Evolutionary conservation across 2,888 invertebrate genomes (phyloP).

Genomic region (Sussaba pulchella): DNA sequence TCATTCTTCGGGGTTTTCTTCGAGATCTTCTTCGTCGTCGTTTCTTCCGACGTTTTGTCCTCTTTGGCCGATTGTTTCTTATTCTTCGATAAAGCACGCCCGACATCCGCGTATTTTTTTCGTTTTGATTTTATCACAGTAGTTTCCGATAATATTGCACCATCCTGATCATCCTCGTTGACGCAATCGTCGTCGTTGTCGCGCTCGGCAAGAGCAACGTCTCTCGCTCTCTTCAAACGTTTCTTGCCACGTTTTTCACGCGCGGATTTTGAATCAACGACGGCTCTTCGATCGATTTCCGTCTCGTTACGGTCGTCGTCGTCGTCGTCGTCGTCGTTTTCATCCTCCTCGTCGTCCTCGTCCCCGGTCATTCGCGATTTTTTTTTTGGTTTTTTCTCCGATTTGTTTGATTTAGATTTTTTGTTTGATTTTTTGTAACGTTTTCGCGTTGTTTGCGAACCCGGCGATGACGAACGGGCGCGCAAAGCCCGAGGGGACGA

Average conservation of each 20-base stretch:
- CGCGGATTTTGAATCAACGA: slow-evolving; percentile 59
- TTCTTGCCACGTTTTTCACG: slow-evolving; percentile 78
- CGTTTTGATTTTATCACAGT: slow-evolving; percentile 81
- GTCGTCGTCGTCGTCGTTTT: slow-evolving; percentile 71
- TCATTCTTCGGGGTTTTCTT: slow-evolving; percentile 71
- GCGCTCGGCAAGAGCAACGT: slow-evolving; percentile 67
- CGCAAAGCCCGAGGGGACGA: slow-evolving; percentile 72
- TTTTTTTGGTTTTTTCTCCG: slow-evolving; percentile 74
- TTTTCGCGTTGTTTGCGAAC: slow-evolving; percentile 81
- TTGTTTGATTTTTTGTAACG: slow-evolving; percentile 83
- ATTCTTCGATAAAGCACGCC: slow-evolving; percentile 78
- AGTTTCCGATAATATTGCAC: slow-evolving; percentile 78
- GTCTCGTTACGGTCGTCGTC: slow-evolving; percentile 70
- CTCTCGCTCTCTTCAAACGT: slow-evolving; percentile 71
- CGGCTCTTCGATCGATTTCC: slow-evolving; percentile 59
- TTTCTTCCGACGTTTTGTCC: slow-evolving; percentile 71
- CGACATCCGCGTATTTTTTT: slow-evolving; percentile 77
- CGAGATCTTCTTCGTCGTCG: slow-evolving; percentile 71
- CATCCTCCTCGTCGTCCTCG: slow-evolving; percentile 69
- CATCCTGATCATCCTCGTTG: slow-evolving; percentile 76
- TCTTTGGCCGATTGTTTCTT: slow-evolving; percentile 80
- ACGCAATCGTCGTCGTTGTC: slow-evolving; percentile 73
- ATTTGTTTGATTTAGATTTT: slow-evolving; percentile 84
- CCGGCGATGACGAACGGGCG: slow-evolving; percentile 71
- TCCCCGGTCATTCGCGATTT: slow-evolving; percentile 1